Evolutionary conservation across 2,888 invertebrate species (phyloP).

Genomic region (Drosophila maculinotata): DNA sequence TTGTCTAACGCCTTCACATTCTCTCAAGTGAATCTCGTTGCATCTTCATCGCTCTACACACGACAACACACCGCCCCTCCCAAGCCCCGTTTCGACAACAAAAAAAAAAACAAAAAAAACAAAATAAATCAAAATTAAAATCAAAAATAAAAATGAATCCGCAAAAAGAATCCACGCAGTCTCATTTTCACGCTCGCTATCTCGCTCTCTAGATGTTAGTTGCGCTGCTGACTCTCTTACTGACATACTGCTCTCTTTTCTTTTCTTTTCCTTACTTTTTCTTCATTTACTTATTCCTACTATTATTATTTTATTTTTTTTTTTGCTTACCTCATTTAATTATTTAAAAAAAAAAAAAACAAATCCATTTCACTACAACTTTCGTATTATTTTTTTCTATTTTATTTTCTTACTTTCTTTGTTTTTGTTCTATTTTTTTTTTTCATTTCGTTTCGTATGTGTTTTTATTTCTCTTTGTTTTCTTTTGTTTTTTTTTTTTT

Average conservation of each 20-base stretch:
- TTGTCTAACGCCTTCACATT: slow-evolving; percentile 2
- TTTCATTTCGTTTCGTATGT: slow-evolving; percentile 16
- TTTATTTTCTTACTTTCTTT: slow-evolving; percentile 20
- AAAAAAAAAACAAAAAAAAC: not conserved
- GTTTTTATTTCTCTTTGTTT: slow-evolving; percentile 24
- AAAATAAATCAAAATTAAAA: too few species aligned
- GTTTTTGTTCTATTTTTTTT: slow-evolving; percentile 22
- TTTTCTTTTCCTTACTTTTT: slow-evolving; percentile 12
- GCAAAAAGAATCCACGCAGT: slow-evolving; percentile 25
- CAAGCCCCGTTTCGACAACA: not conserved
- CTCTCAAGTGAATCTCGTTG: slow-evolving; percentile 6
- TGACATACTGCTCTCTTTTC: slow-evolving; percentile 50
- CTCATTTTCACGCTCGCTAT: slow-evolving; percentile 27
- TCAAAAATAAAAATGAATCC: not conserved
- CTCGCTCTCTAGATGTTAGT: slow-evolving; percentile 51
- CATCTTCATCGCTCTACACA: slow-evolving; percentile 15
- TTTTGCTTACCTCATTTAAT: slow-evolving; percentile 3
- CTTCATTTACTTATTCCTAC: slow-evolving; percentile 17
- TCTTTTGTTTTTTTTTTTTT: too few species aligned
- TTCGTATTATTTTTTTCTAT: slow-evolving; percentile 15
- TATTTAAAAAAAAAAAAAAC: slow-evolving; percentile 14
- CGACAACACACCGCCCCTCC: slow-evolving; percentile 15
- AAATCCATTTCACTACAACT: slow-evolving; percentile 19
- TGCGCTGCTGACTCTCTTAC: slow-evolving; percentile 50
- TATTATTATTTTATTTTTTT: slow-evolving; percentile 14